Evolutionary conservation across 2,888 invertebrate genomes (phyloP), one percentile per base, ranked within the genome.

Genomic region (Fragum whitleyi): DNA sequence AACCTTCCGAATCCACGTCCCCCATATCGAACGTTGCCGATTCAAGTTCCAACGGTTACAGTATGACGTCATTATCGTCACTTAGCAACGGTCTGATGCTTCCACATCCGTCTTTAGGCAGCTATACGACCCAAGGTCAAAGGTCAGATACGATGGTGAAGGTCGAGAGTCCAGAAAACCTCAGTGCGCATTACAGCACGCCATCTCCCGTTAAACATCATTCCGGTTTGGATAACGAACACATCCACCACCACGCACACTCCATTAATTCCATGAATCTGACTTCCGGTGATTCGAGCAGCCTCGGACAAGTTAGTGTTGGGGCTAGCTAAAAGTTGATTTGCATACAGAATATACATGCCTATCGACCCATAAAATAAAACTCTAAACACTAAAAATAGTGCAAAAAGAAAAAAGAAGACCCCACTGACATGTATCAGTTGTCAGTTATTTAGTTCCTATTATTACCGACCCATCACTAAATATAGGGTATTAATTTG

Each of bases 121-220:
- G 80, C 59, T 83, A 83, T 51, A 55, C 73, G 11, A 42, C 32
- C 19, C 26, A 62, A n/a, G 75, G 77, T 61, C 81, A 77, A 59
- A 69, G 81, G 36, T 70, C 72, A 53, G 85, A 85, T 57, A 55
- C 83, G 53, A 65, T 76, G 70, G 68, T 85, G 21, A 85, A 85
- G 61, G 74, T 85, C 19, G 85, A 85, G 53, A 87, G 85, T 77
- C 87, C 87, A 14, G 85, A 87, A 74, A 88, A 86, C 69, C 74
- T 86, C 39, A 86, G 81, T 59, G 73, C 85, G 70, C 74, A 74
- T 9, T 75, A 75, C 68, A 57, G 55, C 42, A 16, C 75, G 11
- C 42, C 75, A 16, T 75, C 75, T 42, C 75, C 75, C 26, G 83
- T 80, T 7, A 85, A 82, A 68, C 85, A 85, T 67, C 80, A 86